phyloP scores from a whole-genome alignment of 2,113 vertebrate genomes.

The Hippoglossus stenolepis region DNA sequence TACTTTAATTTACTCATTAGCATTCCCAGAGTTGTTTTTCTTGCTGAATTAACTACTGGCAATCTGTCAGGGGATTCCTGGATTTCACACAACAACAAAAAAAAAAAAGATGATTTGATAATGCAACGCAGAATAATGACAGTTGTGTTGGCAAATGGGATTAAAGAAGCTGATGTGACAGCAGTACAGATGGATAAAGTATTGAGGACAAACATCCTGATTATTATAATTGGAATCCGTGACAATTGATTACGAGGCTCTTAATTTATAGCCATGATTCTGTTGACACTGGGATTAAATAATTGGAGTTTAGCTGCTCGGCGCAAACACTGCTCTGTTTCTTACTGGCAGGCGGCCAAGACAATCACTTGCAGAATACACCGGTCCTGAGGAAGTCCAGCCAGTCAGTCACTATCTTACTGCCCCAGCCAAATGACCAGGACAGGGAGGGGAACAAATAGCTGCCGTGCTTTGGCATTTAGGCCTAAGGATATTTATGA shows the following conservation, averaged over 20 bases:
- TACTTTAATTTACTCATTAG: constrained; percentile 2
- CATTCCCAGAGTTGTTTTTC: constrained; percentile 11
- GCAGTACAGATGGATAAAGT: constrained; percentile 67
- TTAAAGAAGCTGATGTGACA: constrained; percentile 56
- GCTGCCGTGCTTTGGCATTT: constrained; percentile 57
- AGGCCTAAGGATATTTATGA: constrained; percentile 66
- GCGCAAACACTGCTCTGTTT: constrained; percentile 73
- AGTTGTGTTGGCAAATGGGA: constrained; percentile 56
- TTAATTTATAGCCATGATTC: constrained; percentile 82
- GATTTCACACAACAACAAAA: constrained; percentile 8
- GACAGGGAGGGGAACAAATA: constrained; percentile 86
- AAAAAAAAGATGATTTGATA: constrained; percentile 38
- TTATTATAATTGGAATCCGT: constrained; percentile 74
- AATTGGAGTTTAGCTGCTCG: constrained; percentile 81
- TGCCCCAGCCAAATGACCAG: constrained; percentile 80
- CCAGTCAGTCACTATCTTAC: constrained; percentile 78
- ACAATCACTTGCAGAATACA: constrained; percentile 79
- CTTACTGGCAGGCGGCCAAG: constrained; percentile 83
- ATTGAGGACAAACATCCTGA: constrained; percentile 47
- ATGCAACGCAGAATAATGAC: constrained; percentile 51
- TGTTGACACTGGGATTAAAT: constrained; percentile 88
- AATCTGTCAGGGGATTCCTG: constrained; percentile 7
- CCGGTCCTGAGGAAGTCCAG: constrained; percentile 81
- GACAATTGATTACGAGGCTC: constrained; percentile 83
- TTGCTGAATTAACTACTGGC: constrained; percentile 2